Evolutionary conservation across 2,113 vertebrate species (phyloP), one percentile per base, ranked within the genome.

Genomic region (Ariopsis seemanni): DNA sequence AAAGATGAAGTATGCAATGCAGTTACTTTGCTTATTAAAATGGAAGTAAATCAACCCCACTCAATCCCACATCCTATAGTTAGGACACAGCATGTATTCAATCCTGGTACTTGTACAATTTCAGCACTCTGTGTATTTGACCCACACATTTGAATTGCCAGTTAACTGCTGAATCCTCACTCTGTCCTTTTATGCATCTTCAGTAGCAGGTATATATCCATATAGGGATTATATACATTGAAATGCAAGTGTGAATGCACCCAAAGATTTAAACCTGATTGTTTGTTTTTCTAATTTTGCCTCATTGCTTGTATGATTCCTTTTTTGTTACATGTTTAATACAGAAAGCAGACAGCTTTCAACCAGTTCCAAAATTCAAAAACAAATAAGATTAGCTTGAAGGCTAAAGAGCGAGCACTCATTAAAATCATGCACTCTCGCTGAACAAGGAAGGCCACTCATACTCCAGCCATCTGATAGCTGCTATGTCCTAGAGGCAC

Each of bases 1-100:
- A 58, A 42, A 34, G 53, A 87, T 85, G 75, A 42, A 55, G 65
- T 84, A 83, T 86, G 74, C 85, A 79, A 52, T 71, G 82, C 67
- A 55, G 62, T n/a, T 72, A 34, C 27, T 42, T 72, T 50, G 53
- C 22, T 50, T 60, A 18, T 27, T 85, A 77, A 11, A 83, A 18
- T 25, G 10, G 58, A 18, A 77, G 27, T 55, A 52, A 86, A 80
- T 30, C 30, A 34, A 69, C 60, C 71, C 25, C 50, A 53, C 48
- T 22, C 30, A 53, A 69, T 60, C 71, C n/a, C 12, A 55, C 52
- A 18, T 52, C 14, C 58, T 78, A 75, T 50, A 57, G 30, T 57
- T 2, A 10, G 62, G 62, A 27, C 7, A 58, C n/a, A 1, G 15
- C 67, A 84, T 77, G 77, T 57, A 80, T 27, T 30, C 12, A 30